Percentiles rank a stretch among this genome's conserved stretches.
phyloP scores from a whole-genome alignment of 2,888 invertebrate genomes.

The Ophioninae sp. region DNA sequence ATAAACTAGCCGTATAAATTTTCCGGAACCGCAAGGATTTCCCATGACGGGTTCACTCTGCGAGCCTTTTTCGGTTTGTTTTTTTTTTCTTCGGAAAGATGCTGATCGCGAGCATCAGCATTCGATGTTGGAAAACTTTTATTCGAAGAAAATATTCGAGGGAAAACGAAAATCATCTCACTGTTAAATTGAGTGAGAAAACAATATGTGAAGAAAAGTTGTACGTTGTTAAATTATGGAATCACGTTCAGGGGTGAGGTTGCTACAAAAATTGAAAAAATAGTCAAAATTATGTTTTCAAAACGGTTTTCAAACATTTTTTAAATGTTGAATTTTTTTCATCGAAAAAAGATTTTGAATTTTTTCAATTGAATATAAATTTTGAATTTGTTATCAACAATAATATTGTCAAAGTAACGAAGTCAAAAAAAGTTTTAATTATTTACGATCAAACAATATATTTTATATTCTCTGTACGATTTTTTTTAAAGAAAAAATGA shows the following conservation, averaged over 20 bases:
- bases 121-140: neutral
- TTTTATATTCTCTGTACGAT: too few relatives aligned
- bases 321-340: too few relatives aligned
- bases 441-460: too few relatives aligned
- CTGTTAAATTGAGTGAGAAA: neutral
- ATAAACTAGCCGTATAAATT: constrained; percentile 55
- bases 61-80: constrained; percentile 7
- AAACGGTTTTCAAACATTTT: too few relatives aligned
- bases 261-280: neutral
- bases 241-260: neutral
- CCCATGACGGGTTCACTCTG: constrained; percentile 38
- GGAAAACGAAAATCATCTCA: neutral
- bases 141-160: neutral
- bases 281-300: too few relatives aligned
- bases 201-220: neutral
- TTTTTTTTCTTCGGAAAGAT: neutral
- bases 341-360: too few relatives aligned
- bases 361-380: too few relatives aligned
- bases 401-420: too few relatives aligned
- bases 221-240: neutral
- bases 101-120: neutral
- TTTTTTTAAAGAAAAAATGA: too few relatives aligned
- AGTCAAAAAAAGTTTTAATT: too few relatives aligned
- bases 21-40: constrained; percentile 44
- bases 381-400: too few relatives aligned